These are phyloP conservation scores for Eidolon dupreanum DNA, from an alignment of 2,797 vertebrate species.

Conservation along the genomic window DNA sequence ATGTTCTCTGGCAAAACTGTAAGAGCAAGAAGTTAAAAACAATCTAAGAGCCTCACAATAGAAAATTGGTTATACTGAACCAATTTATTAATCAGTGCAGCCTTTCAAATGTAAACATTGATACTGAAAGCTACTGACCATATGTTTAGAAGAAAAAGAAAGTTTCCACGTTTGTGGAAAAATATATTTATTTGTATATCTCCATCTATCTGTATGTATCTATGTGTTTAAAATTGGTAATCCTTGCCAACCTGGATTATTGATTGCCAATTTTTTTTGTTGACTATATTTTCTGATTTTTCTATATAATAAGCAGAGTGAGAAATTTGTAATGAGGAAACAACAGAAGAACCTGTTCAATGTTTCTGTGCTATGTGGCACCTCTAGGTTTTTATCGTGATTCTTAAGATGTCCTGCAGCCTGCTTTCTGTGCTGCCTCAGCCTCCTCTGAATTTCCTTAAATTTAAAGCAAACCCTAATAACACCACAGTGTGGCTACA, in stretches of 20 bases:
- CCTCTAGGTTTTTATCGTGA: not conserved
- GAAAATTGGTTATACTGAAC: not conserved
- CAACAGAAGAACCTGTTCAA: not conserved
- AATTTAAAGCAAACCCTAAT: not conserved
- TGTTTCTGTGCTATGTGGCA: too few relatives aligned
- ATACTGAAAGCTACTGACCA: not conserved
- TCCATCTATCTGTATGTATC: not conserved
- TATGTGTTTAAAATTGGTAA: not conserved
- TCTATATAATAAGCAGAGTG: not conserved
- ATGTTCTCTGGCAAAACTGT: not conserved
- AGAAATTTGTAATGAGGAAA: conserved; percentile 8
- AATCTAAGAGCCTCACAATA: not conserved
- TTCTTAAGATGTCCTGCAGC: not conserved
- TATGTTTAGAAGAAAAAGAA: conserved; percentile 13
- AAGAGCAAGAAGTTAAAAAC: not conserved
- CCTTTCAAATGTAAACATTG: not conserved
- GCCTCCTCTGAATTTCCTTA: not conserved
- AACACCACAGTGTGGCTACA: not conserved
- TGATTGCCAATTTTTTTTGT: not conserved
- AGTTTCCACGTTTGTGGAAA: not conserved
- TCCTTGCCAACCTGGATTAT: not conserved
- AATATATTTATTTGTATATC: not conserved
- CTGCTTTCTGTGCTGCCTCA: not conserved
- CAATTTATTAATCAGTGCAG: not conserved
- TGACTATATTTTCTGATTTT: not conserved